Conservation (phyloP, 2,888 invertebrate species). For the Agapostemon virescens region DNA sequence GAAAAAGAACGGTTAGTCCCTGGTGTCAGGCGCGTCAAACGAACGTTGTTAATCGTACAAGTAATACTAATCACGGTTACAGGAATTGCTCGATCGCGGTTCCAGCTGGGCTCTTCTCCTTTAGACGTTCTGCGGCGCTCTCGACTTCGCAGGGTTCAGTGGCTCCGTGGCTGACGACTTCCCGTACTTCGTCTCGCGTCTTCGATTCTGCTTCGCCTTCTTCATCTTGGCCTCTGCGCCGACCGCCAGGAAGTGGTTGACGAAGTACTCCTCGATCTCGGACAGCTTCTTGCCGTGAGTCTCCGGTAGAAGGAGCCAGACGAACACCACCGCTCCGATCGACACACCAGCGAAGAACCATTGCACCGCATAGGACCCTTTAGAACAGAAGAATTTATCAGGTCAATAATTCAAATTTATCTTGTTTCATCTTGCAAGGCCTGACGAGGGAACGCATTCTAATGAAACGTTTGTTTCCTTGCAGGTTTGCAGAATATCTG, state of each 20-base stretch:
- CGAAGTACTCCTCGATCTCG: conserved; percentile 81
- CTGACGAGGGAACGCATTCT: too few species aligned
- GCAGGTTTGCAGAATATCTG: too few species aligned
- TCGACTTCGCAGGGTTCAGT: conserved; percentile 68
- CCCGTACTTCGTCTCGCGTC: conserved; percentile 63
- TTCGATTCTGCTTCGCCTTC: conserved; percentile 64
- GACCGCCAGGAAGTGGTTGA: conserved; percentile 75
- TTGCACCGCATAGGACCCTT: conserved; percentile 82
- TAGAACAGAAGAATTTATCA: conserved; percentile 71
- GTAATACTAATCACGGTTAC: conserved; percentile 11
- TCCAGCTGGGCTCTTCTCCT: background rate
- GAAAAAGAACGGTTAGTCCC: conserved; percentile 12
- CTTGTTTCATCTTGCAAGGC: too few species aligned
- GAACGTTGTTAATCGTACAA: conserved; percentile 25
- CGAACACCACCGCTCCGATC: conserved; percentile 79
- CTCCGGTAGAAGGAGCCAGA: conserved; percentile 81
- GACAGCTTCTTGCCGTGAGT: conserved; percentile 81
- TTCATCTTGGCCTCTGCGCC: conserved; percentile 71
- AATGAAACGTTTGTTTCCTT: too few species aligned
- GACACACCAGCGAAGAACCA: conserved; percentile 83
- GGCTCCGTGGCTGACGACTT: conserved; percentile 69
- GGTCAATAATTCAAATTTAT: too few species aligned
- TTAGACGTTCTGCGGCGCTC: conserved; percentile 68
- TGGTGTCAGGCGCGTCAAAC: conserved; percentile 26
- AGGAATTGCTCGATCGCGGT: background rate